Conservation (phyloP, 1,140 invertebrate genomes). For the Drosophila watanabei region DNA sequence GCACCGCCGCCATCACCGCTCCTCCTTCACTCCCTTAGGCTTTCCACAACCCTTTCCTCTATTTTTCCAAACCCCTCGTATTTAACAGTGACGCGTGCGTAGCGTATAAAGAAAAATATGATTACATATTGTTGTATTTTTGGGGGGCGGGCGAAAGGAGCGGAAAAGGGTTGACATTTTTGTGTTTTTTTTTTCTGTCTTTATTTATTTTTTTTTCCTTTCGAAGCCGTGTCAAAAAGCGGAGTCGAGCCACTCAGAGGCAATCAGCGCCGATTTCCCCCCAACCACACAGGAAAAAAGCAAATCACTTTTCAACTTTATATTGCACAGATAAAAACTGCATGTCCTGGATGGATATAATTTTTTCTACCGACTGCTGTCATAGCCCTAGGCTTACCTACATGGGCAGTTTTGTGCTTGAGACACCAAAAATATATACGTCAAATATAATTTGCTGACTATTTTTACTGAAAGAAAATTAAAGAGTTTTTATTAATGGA, state of each 20-base stretch:
- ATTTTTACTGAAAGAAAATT: neutral
- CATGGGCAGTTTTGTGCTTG: neutral
- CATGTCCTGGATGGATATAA: neutral
- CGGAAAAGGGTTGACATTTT: constrained; percentile 76
- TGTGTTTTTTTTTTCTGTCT: constrained; percentile 38
- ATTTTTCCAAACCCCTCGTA: neutral
- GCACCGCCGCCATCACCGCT: constrained; percentile 7
- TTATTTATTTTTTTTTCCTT: constrained; percentile 28
- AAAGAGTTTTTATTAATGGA: too few relatives aligned
- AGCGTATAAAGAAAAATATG: constrained; percentile 73
- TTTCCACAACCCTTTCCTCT: neutral
- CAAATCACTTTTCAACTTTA: neutral
- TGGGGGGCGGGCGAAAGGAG: constrained; percentile 7
- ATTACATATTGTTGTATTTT: constrained; percentile 73
- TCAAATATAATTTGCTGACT: neutral
- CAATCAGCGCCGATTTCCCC: constrained; percentile 58
- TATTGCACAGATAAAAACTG: constrained; percentile 17
- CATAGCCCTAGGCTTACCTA: neutral
- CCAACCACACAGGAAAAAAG: constrained; percentile 36
- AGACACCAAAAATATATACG: neutral
- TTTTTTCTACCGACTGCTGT: neutral
- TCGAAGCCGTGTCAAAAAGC: constrained; percentile 30
- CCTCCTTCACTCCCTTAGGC: neutral
- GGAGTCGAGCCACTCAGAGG: constrained; percentile 64
- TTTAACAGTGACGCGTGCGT: constrained; percentile 59